phyloP scores from a whole-genome alignment of 1,140 invertebrate genomes.

The Gonatopus flavifemur region DNA sequence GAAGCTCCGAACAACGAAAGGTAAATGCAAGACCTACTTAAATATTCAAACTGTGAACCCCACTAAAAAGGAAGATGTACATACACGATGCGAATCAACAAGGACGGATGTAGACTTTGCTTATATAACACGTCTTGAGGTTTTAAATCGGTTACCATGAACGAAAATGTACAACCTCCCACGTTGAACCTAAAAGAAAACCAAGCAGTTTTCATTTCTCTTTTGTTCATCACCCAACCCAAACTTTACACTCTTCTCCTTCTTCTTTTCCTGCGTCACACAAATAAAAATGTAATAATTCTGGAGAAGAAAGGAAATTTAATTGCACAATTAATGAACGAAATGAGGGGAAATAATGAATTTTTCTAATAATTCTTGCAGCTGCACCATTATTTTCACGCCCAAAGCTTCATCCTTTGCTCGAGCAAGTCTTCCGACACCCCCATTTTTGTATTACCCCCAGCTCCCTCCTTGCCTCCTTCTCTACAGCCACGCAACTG shows the following conservation, averaged over 20 bases:
- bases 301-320: conserved; percentile 24
- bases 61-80: conserved; percentile 14
- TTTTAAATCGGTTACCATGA: too few relatives aligned
- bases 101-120: too few relatives aligned
- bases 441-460: conserved; percentile 5
- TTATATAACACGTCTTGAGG: too few relatives aligned
- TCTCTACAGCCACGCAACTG: conserved; percentile 13
- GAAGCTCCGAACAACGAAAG: conserved; percentile 5
- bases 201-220: not conserved
- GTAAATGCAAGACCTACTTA: not conserved
- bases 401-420: conserved; percentile 20
- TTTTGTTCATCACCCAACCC: not conserved
- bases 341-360: conserved; percentile 57
- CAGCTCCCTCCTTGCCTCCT: not conserved
- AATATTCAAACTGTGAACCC: conserved; percentile 21
- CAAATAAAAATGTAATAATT: too few relatives aligned
- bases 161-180: too few relatives aligned
- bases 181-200: too few relatives aligned
- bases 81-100: too few relatives aligned
- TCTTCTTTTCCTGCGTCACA: not conserved
- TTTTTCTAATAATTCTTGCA: conserved; percentile 58
- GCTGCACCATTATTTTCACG: conserved; percentile 37
- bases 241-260: not conserved
- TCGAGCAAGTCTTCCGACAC: not conserved
- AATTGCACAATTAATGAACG: conserved; percentile 60